Evolutionary conservation across 2,113 vertebrate genomes (phyloP).

Genomic region (Tiliqua scincoides): DNA sequence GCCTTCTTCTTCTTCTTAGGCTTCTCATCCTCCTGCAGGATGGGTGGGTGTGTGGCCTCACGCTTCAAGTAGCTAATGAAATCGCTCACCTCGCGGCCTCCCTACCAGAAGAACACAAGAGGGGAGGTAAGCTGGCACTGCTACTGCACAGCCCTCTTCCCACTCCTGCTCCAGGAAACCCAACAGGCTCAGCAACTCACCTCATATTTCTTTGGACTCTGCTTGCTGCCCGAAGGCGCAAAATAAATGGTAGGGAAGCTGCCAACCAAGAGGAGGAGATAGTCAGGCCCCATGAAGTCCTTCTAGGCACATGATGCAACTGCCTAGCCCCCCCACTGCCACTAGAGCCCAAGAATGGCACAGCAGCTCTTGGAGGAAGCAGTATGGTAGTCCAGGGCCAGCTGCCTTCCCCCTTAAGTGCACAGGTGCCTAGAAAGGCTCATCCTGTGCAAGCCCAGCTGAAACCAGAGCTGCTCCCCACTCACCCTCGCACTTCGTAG

Average conservation of each 20-base stretch:
- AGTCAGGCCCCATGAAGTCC: not conserved
- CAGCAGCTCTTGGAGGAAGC: not conserved
- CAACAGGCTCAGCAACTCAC: slow-evolving; percentile 66
- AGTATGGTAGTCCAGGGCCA: not conserved
- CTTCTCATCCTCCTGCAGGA: slow-evolving; percentile 88
- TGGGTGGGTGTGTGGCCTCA: slow-evolving; percentile 86
- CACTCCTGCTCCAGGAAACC: not conserved
- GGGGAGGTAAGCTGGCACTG: too few species aligned
- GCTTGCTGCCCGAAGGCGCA: slow-evolving; percentile 90
- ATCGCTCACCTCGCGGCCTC: slow-evolving; percentile 94
- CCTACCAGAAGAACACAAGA: slow-evolving; percentile 76
- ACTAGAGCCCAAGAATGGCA: not conserved
- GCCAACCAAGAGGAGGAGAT: slow-evolving; percentile 14
- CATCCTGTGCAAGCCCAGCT: not conserved
- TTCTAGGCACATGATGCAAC: not conserved
- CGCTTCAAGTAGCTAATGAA: slow-evolving; percentile 94
- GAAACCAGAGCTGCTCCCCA: too few species aligned
- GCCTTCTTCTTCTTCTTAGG: slow-evolving; percentile 92
- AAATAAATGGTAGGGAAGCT: slow-evolving; percentile 98
- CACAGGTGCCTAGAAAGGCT: not conserved
- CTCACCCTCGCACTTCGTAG: slow-evolving; percentile 97
- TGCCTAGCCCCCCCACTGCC: too few species aligned
- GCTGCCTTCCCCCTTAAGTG: rapidly evolving
- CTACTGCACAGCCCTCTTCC: too few species aligned
- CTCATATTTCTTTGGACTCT: slow-evolving; percentile 96